Evolutionary conservation across 2,888 invertebrate genomes (phyloP).

Genomic region (Acronicta aceris): DNA sequence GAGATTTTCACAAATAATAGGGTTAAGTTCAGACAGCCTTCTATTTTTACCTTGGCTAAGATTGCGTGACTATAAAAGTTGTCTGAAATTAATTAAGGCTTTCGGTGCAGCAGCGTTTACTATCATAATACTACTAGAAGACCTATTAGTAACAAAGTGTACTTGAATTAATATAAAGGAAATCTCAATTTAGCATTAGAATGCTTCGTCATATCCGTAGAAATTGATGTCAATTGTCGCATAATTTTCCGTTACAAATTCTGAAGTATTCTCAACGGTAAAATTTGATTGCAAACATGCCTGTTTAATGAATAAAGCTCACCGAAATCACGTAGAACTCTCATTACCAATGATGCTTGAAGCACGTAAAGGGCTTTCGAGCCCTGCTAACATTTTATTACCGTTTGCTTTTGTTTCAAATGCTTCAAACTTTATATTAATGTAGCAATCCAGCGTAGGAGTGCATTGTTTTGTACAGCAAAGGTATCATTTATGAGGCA

Average conservation of each 20-base stretch:
- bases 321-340: constrained; percentile 68
- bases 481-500: constrained; percentile 52
- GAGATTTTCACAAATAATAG: constrained; percentile 61
- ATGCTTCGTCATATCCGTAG: constrained; percentile 8
- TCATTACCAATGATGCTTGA: constrained; percentile 64
- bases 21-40: constrained; percentile 74
- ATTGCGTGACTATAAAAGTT: constrained; percentile 72
- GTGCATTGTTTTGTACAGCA: constrained; percentile 51
- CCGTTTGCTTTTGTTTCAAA: constrained; percentile 39
- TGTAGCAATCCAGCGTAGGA: constrained; percentile 49
- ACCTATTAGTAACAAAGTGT: background rate
- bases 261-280: constrained; percentile 35
- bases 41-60: constrained; percentile 70
- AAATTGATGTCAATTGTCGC: constrained; percentile 21
- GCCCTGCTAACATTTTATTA: constrained; percentile 34
- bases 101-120: constrained; percentile 63
- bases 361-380: constrained; percentile 73
- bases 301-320: constrained; percentile 62
- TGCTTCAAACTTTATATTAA: constrained; percentile 39
- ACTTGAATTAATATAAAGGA: constrained; percentile 3
- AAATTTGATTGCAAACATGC: constrained; percentile 49
- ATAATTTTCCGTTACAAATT: constrained; percentile 30
- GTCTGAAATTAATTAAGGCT: constrained; percentile 73
- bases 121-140: constrained; percentile 41
- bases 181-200: background rate